Evolutionary conservation across 2,113 vertebrate species (phyloP), one percentile per base, ranked within the genome.

Genomic region (Ondatra zibethicus): DNA sequence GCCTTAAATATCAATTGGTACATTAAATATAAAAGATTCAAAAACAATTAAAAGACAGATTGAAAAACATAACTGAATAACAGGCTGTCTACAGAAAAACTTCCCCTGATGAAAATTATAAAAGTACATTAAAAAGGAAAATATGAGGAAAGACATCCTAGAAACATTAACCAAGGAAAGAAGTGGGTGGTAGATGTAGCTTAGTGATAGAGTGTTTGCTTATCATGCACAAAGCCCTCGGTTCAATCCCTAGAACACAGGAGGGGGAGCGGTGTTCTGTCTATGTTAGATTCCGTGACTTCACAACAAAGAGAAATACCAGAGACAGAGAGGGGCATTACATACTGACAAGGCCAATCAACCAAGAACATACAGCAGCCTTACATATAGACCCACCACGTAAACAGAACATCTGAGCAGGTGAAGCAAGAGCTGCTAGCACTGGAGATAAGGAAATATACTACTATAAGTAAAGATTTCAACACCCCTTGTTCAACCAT

Each of bases 1-100:
- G 65, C 45, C 19, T 72, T 85, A 86, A 85, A n/a, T 52, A 85
- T 55, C 21, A 93, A 77, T 70, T 36, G 65, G 91, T 78, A 58
- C 47, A 91, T 42, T 95, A 96, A 96, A 63, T 81, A 75, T 86
- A 89, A 97, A 92, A 85, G 50, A 50, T 25, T 45, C 91, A 95
- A 91, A 88, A 66, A 88, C 21, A 73, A 75, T 87, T 92, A 89
- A 85, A 90, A 63, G 55, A 19, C 75, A 78, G 72, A 78, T 47
- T 65, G 27, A 11, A 33, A 85, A 88, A 80, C 31, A 47, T 31
- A 58, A 78, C 23, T 66, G 61, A 61, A 25, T 33, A 45, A 42
- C 55, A 23, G 29, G 8, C 16, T 77, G 36, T 29, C 5, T 47
- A 36, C 61, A 42, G 17, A 33, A 50, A 58, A 68, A 21, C 33